Conservation (phyloP, 2,113 vertebrate species). For the Oreotrochilus melanogaster region DNA sequence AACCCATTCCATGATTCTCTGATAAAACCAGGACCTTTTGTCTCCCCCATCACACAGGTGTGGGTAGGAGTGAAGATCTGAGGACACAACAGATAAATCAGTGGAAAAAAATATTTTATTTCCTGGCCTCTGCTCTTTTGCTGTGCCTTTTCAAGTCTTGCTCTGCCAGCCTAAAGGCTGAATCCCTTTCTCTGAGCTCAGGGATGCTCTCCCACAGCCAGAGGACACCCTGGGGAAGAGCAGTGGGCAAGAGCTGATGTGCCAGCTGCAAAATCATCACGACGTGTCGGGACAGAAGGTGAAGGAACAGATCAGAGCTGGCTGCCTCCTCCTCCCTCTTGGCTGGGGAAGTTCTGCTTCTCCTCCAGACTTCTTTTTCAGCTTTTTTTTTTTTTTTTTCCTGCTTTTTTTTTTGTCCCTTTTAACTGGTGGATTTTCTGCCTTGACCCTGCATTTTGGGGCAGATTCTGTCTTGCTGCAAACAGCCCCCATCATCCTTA, state of each 20-base stretch:
- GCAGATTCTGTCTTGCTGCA: not conserved
- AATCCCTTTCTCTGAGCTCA: not conserved
- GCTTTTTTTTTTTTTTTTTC: not conserved
- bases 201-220: not conserved
- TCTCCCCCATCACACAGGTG: fast-evolving
- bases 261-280: too few relatives aligned
- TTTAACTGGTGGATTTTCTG: not conserved
- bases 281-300: fast-evolving
- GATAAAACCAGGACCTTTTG: not conserved
- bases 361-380: not conserved
- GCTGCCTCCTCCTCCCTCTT: not conserved
- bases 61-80: not conserved
- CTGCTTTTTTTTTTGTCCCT: not conserved
- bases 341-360: not conserved
- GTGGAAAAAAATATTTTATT: too few relatives aligned
- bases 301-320: not conserved
- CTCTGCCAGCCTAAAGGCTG: not conserved
- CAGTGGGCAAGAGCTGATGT: not conserved
- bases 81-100: not conserved
- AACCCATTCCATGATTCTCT: too few relatives aligned
- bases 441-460: fast-evolving
- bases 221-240: fast-evolving
- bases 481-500: not conserved
- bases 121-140: not conserved
- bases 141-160: not conserved